Percentiles rank a stretch among this genome's conserved stretches.
Evolutionary conservation across 2,888 invertebrate genomes (phyloP).

Genomic region (Pimpla rufipes): DNA sequence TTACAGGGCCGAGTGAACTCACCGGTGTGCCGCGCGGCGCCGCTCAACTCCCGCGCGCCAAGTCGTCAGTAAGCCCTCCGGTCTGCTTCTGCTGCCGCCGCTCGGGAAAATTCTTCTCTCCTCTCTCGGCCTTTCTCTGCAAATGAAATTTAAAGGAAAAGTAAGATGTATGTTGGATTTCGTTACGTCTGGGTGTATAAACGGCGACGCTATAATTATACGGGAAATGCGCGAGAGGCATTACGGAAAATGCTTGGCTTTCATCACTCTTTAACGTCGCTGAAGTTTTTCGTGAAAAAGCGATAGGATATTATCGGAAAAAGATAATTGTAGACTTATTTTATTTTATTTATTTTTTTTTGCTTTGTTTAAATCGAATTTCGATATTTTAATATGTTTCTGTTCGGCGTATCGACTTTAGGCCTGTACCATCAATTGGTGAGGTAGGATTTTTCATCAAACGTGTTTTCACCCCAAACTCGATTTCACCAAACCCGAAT

Average conservation of each 20-base stretch:
- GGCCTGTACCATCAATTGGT: too few species aligned
- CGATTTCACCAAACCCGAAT: too few species aligned
- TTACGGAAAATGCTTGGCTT: not conserved
- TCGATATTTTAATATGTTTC: too few species aligned
- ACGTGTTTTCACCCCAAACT: too few species aligned
- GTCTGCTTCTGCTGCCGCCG: conserved; percentile 41
- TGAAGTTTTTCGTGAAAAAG: not conserved
- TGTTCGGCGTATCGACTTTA: too few species aligned
- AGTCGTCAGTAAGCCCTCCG: conserved; percentile 58
- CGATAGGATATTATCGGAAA: not conserved
- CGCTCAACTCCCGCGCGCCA: conserved; percentile 51
- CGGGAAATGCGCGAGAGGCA: not conserved
- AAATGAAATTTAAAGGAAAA: conserved; percentile 27
- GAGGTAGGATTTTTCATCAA: too few species aligned
- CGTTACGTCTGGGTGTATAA: not conserved
- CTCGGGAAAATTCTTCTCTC: conserved; percentile 65
- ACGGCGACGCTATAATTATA: not conserved
- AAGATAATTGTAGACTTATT: too few species aligned
- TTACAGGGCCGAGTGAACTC: conserved; percentile 72
- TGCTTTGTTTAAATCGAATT: too few species aligned
- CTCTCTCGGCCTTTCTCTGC: conserved; percentile 25
- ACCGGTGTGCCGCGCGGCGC: conserved; percentile 68
- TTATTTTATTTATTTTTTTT: too few species aligned
- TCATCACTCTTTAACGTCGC: not conserved
- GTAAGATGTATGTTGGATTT: not conserved